Conservation (phyloP, 2,797 vertebrate species). For the Oreochromis grahami region DNA sequence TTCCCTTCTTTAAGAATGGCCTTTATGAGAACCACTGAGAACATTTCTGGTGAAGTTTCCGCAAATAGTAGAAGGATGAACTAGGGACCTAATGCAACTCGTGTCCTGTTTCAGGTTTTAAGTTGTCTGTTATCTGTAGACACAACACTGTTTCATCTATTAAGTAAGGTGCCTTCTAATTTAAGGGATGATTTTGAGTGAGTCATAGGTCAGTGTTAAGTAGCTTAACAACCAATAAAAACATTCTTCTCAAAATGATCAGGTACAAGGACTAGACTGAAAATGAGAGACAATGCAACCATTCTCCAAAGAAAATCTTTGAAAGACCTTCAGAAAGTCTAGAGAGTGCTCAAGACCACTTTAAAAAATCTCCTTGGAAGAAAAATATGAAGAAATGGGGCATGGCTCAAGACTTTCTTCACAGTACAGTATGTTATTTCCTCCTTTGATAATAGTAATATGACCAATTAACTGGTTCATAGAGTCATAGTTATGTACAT, state of each 20-base stretch:
- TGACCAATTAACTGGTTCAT: background rate
- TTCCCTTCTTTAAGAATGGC: background rate
- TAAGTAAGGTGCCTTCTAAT: no score
- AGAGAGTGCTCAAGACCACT: background rate
- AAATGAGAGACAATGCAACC: background rate
- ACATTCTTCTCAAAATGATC: background rate
- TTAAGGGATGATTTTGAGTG: background rate
- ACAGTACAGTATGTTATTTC: background rate
- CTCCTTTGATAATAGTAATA: background rate
- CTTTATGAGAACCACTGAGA: background rate
- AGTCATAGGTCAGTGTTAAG: background rate
- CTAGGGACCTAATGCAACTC: background rate
- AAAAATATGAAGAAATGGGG: background rate
- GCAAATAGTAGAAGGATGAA: background rate
- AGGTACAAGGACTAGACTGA: background rate
- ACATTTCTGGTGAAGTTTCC: background rate
- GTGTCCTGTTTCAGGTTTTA: background rate
- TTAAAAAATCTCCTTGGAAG: background rate
- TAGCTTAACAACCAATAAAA: background rate
- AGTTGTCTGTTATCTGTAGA: background rate
- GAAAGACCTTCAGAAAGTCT: background rate
- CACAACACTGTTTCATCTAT: no score
- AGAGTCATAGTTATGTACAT: background rate
- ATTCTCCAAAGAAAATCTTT: background rate
- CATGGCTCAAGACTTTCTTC: background rate